Evolutionary conservation across 2,888 invertebrate genomes (phyloP).

Genomic region (Eutolmus rufibarbis): DNA sequence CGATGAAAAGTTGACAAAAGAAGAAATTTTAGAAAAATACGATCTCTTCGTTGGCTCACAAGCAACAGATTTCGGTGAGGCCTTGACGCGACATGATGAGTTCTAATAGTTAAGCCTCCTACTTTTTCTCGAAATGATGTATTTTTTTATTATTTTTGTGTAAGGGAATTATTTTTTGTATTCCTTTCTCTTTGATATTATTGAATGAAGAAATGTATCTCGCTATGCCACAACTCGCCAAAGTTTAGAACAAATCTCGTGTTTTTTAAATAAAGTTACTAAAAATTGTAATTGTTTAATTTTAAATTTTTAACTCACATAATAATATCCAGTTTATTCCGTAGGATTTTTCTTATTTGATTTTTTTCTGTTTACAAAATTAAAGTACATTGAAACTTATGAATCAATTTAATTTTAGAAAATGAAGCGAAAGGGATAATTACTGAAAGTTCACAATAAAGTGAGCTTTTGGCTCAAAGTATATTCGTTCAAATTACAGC

Average conservation of each 20-base stretch:
- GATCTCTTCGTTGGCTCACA: constrained; percentile 98
- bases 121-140: neutral
- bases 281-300: neutral
- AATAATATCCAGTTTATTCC: no score
- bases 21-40: constrained; percentile 92
- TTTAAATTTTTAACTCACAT: neutral
- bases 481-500: no score
- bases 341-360: no score
- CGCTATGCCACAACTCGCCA: neutral
- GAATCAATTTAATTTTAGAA: no score
- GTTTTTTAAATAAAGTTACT: neutral
- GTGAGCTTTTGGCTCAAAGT: no score
- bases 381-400: no score
- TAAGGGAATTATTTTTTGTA: neutral
- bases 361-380: no score
- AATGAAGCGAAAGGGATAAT: no score
- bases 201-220: neutral
- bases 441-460: no score
- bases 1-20: constrained; percentile 87
- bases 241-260: neutral
- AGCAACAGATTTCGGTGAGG: constrained; percentile 98
- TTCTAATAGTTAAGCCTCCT: constrained; percentile 68
- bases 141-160: neutral
- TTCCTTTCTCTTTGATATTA: neutral
- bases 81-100: constrained; percentile 92